phyloP scores from a whole-genome alignment of 2,113 vertebrate genomes.

The Xenopus tropicalis region UCB_Xtro_10.0 CM004443.2:83165501-83166000 shows the following conservation, averaged over 20 bases:
- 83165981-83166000: too few relatives aligned
- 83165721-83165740: background rate
- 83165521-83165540: background rate
- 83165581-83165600: background rate
- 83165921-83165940: too few relatives aligned
- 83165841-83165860: too few relatives aligned
- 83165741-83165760: background rate
- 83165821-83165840: too few relatives aligned
- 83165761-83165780: constrained; percentile 2
- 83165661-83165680: constrained; percentile 7
- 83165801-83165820: too few relatives aligned
- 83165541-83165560: background rate
- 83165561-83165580: background rate
- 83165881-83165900: too few relatives aligned
- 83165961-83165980: too few relatives aligned
- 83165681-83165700: background rate
- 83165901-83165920: too few relatives aligned
- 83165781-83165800: background rate
- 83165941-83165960: too few relatives aligned
- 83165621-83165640: background rate
- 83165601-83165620: background rate
- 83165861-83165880: too few relatives aligned
- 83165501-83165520: background rate
- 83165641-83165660: background rate
- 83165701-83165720: background rate